phyloP scores from a whole-genome alignment of 64 coral and sea anemone genomes.

The Hydrozoanthus tunicans region DNA sequence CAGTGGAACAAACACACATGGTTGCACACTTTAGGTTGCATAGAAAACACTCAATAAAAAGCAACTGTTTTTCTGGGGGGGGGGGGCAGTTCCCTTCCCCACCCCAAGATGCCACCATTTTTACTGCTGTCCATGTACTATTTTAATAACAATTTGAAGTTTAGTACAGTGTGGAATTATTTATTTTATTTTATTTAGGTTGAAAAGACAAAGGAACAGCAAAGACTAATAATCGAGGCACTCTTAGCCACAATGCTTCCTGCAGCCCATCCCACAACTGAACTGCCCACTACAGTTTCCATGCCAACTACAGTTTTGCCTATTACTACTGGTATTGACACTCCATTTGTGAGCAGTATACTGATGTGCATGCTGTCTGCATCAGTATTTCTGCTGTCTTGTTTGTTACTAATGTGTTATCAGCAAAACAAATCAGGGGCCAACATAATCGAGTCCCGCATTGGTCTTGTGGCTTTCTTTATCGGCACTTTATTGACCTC shows the following conservation, averaged over 20 bases:
- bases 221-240: too few species aligned
- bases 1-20: too few species aligned
- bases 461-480: slow-evolving; percentile 77
- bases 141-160: too few species aligned
- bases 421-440: slow-evolving; percentile 20
- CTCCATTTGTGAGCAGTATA: slow-evolving; percentile 6
- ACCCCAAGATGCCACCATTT: too few species aligned
- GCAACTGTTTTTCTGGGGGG: too few species aligned
- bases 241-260: neutral
- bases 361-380: slow-evolving; percentile 41
- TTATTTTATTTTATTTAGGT: too few species aligned
- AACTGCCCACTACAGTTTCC: neutral
- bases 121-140: too few species aligned
- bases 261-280: neutral
- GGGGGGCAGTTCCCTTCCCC: too few species aligned
- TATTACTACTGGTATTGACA: neutral
- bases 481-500: slow-evolving; percentile 71
- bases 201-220: too few species aligned
- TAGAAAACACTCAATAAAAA: too few species aligned
- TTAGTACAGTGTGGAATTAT: too few species aligned
- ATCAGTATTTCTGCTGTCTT: slow-evolving; percentile 12
- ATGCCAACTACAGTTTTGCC: neutral
- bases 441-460: slow-evolving; percentile 64
- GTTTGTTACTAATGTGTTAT: slow-evolving; percentile 6
- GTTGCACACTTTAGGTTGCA: too few species aligned